phyloP scores from a whole-genome alignment of 2,113 vertebrate species.

The Ramphastos sulfuratus region DNA sequence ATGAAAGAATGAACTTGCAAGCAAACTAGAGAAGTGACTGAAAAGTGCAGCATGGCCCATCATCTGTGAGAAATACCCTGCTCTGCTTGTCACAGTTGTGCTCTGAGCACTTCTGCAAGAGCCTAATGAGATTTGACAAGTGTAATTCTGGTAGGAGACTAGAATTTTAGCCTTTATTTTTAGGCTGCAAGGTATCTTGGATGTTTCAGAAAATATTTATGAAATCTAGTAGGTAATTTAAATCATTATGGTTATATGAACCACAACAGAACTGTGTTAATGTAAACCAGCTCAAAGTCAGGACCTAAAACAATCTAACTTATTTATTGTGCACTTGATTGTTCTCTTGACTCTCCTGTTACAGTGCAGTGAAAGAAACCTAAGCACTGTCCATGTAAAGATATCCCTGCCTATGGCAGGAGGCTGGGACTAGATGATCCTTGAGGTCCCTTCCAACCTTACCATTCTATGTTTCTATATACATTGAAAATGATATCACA shows the following conservation, averaged over 20 bases:
- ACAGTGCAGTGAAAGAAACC: constrained; percentile 56
- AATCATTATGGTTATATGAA: background rate
- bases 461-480: too few relatives aligned
- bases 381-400: background rate
- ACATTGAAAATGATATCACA: background rate
- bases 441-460: too few relatives aligned
- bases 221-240: background rate
- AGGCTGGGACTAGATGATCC: too few relatives aligned
- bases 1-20: background rate
- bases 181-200: background rate
- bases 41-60: background rate
- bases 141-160: constrained; percentile 8
- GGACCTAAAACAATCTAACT: background rate
- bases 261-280: background rate
- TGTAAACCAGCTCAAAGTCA: background rate
- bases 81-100: constrained; percentile 1
- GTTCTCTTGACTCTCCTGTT: constrained; percentile 53
- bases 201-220: background rate
- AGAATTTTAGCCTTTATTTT: constrained; percentile 17
- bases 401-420: too few relatives aligned
- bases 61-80: constrained; percentile 9
- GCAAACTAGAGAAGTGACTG: background rate
- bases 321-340: constrained; percentile 15
- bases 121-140: constrained; percentile 54
- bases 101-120: constrained; percentile 27